Conservation (phyloP, 92 coral and sea anemone species). For the Porites lobata region DNA sequence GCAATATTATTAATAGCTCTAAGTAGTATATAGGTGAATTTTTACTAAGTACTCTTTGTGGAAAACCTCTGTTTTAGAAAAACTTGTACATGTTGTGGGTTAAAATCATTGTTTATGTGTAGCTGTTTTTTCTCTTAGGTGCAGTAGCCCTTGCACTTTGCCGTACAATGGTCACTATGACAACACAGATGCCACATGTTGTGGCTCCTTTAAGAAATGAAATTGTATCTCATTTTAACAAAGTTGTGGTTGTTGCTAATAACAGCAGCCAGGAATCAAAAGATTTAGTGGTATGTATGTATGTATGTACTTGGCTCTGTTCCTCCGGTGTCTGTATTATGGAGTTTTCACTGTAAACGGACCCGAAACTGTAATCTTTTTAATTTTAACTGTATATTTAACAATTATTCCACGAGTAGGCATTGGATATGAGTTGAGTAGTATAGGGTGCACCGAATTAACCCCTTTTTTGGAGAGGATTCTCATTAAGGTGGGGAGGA, state of each 20-base stretch:
- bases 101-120: background rate
- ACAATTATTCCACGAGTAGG: too few species aligned
- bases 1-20: background rate
- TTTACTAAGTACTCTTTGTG: background rate
- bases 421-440: too few species aligned
- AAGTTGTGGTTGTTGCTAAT: constrained; percentile 44
- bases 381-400: too few species aligned
- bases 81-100: too few species aligned
- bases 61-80: too few species aligned
- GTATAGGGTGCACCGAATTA: too few species aligned
- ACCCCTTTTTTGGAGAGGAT: too few species aligned
- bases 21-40: background rate
- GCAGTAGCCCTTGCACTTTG: constrained; percentile 86
- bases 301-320: background rate
- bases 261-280: constrained; percentile 40
- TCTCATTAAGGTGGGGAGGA: too few species aligned
- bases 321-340: too few species aligned
- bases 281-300: constrained; percentile 43
- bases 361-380: too few species aligned
- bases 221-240: constrained; percentile 70
- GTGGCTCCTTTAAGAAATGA: constrained; percentile 78
- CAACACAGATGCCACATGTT: constrained; percentile 90
- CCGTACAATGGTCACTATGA: constrained; percentile 90
- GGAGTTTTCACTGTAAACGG: too few species aligned
- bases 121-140: constrained; percentile 52